phyloP scores from a whole-genome alignment of 2,797 vertebrate species.

The Atherinosoma microstoma region DNA sequence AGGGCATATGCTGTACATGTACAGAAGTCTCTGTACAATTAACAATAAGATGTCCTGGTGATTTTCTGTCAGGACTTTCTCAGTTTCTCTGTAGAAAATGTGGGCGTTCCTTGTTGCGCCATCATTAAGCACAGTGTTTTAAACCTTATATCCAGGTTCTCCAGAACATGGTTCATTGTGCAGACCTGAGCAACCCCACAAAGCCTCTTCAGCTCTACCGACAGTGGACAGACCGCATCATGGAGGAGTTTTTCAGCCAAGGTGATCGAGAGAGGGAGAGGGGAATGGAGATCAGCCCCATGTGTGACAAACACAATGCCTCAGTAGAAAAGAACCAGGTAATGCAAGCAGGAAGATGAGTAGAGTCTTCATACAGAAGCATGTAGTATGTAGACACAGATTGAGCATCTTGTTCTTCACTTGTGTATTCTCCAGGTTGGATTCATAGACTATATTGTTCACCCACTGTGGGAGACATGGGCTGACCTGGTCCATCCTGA shows the following conservation, averaged over 20 bases:
- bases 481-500: constrained; percentile 98
- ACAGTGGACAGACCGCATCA: constrained; percentile 98
- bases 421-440: constrained; percentile 86
- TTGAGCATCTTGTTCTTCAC: background rate
- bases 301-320: constrained; percentile 99
- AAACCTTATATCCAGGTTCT: constrained; percentile 85
- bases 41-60: background rate
- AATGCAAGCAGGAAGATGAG: constrained; percentile 33
- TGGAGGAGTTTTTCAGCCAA: constrained; percentile 99
- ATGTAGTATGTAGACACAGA: background rate
- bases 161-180: constrained; percentile 99
- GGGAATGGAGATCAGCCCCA: constrained; percentile 99
- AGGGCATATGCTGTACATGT: background rate
- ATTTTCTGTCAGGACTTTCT: background rate
- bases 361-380: background rate
- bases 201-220: constrained; percentile 96
- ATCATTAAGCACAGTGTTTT: background rate
- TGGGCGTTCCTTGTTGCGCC: background rate
- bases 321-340: constrained; percentile 98
- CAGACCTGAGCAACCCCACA: constrained; percentile 97
- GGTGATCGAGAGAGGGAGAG: constrained; percentile 95
- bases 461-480: constrained; percentile 99
- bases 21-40: background rate
- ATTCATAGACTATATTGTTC: constrained; percentile 99
- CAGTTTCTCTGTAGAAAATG: background rate